A percentile compares a stretch with the other conserved stretches of the same genome.
Evolutionary conservation across 2,888 invertebrate species (phyloP).

Genomic region (Andricus curvator): DNA sequence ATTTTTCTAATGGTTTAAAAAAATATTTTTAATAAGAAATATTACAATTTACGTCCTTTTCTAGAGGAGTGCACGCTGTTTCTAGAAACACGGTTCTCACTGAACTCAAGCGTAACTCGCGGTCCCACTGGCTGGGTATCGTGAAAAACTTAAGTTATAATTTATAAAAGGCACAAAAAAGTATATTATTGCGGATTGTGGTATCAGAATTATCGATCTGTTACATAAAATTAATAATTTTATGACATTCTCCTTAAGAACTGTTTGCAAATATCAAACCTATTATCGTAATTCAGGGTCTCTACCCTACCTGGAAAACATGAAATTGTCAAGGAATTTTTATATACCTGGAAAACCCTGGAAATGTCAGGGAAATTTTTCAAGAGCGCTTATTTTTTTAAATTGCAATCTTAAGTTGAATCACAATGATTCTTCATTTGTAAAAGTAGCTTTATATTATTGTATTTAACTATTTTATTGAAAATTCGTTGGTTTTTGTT

Average conservation of each 20-base stretch:
- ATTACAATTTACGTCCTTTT: slow-evolving; percentile 1
- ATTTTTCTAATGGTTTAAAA: neutral
- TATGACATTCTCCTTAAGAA: neutral
- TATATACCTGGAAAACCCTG: too few relatives aligned
- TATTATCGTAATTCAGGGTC: too few relatives aligned
- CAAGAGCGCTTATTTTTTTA: too few relatives aligned
- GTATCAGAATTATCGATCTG: neutral
- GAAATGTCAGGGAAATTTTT: too few relatives aligned
- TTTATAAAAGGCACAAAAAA: neutral
- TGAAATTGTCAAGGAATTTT: too few relatives aligned
- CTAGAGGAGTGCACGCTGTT: neutral
- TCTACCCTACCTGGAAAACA: too few relatives aligned
- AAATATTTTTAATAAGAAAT: neutral
- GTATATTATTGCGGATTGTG: neutral
- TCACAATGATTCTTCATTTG: too few relatives aligned
- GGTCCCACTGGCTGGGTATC: neutral
- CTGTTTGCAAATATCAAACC: too few relatives aligned
- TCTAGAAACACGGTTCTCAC: slow-evolving; percentile 7
- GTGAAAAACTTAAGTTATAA: neutral
- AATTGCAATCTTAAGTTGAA: too few relatives aligned
- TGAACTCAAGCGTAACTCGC: slow-evolving; percentile 23
- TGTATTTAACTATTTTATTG: too few relatives aligned
- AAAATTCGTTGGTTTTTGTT: too few relatives aligned
- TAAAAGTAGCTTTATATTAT: too few relatives aligned
- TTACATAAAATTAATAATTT: slow-evolving; percentile 3